phyloP scores from a whole-genome alignment of 2,888 invertebrate genomes.

The Brenthis hecate region DNA sequence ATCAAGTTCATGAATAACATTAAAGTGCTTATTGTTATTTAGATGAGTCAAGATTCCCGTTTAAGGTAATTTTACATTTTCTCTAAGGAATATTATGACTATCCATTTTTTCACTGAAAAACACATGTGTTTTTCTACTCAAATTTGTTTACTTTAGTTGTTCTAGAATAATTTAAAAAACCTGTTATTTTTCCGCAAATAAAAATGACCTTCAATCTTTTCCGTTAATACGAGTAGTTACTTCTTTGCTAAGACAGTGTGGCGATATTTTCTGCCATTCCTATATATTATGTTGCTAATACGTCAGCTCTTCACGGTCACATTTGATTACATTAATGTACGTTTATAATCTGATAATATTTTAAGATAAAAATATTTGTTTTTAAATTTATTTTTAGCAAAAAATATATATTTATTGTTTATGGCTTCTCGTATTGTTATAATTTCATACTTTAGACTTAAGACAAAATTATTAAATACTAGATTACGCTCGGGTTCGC shows the following conservation, averaged over 20 bases:
- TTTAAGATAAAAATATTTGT: conserved; percentile 3
- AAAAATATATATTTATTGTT: not conserved
- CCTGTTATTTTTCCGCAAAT: conserved; percentile 51
- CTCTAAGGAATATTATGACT: conserved; percentile 1
- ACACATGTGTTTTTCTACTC: not conserved
- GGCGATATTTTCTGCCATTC: conserved; percentile 39
- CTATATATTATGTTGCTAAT: conserved; percentile 32
- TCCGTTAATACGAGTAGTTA: conserved; percentile 54
- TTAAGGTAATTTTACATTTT: not conserved
- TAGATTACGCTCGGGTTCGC: too few species aligned
- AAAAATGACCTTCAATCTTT: conserved; percentile 58
- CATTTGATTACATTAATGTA: conserved; percentile 28
- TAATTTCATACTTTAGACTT: too few species aligned
- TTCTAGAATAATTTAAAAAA: conserved; percentile 49
- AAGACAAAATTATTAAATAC: too few species aligned
- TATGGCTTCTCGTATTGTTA: too few species aligned
- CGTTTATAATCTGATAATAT: conserved; percentile 14
- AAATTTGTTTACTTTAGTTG: conserved; percentile 35
- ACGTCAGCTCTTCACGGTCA: conserved; percentile 35
- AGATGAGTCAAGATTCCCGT: not conserved
- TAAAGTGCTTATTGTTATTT: not conserved
- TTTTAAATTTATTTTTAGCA: not conserved
- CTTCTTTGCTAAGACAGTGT: conserved; percentile 52
- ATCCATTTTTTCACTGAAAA: not conserved
- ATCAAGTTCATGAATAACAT: not conserved